phyloP scores from a whole-genome alignment of 1,140 invertebrate species.

The Conus betulinus region DNA sequence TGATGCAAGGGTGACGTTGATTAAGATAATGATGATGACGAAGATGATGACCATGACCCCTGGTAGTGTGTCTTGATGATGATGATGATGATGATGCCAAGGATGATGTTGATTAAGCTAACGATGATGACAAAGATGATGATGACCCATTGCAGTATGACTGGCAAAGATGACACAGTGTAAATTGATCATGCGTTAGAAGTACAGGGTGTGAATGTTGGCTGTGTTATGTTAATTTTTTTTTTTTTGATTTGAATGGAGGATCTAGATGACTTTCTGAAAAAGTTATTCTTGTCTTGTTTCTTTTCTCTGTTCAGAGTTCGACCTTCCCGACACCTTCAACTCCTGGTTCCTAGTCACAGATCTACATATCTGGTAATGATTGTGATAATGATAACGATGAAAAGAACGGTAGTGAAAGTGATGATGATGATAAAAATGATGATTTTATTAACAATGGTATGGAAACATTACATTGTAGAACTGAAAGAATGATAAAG shows the following conservation, averaged over 20 bases:
- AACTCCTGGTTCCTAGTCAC: constrained; percentile 30
- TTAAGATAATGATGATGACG: too few species aligned
- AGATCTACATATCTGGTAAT: constrained; percentile 18
- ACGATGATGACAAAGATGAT: too few species aligned
- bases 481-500: too few species aligned
- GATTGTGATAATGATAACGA: constrained; percentile 1
- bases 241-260: neutral
- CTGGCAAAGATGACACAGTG: neutral
- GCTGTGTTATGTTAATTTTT: neutral
- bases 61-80: too few species aligned
- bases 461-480: neutral
- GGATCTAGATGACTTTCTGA: too few species aligned
- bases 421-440: neutral
- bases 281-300: neutral
- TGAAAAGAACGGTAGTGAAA: constrained; percentile 27
- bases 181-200: neutral
- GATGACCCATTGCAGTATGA: neutral
- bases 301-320: constrained; percentile 1
- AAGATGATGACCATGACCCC: too few species aligned
- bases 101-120: too few species aligned
- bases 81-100: neutral
- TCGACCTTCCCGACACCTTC: constrained; percentile 30
- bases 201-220: neutral
- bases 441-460: neutral
- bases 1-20: too few species aligned